Percentiles rank a stretch among this genome's conserved stretches.
phyloP scores from a whole-genome alignment of 2,888 invertebrate species.

The Lepidochrysops patricia region DNA sequence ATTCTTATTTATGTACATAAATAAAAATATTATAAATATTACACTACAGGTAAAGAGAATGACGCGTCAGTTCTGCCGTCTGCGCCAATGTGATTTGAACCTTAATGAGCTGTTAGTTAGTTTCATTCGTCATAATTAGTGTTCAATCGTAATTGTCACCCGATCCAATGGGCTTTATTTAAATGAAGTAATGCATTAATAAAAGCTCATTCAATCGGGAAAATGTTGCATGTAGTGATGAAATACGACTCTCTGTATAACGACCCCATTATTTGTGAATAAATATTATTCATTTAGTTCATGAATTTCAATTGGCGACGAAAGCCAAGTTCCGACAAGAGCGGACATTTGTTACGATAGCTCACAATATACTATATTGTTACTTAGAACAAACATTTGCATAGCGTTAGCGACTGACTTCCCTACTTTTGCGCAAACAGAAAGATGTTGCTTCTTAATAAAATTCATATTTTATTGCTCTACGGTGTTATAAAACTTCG shows the following conservation, averaged over 20 bases:
- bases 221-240: not conserved
- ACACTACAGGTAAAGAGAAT: too few species aligned
- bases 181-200: not conserved
- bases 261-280: not conserved
- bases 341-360: not conserved
- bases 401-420: not conserved
- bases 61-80: too few species aligned
- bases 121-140: not conserved
- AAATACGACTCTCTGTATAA: not conserved
- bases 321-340: not conserved
- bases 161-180: not conserved
- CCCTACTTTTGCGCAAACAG: not conserved
- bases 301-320: not conserved
- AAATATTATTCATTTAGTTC: not conserved
- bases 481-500: too few species aligned
- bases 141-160: not conserved
- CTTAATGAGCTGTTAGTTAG: not conserved
- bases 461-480: too few species aligned
- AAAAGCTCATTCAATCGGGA: not conserved
- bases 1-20: too few species aligned
- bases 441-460: too few species aligned
- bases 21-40: too few species aligned
- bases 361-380: not conserved
- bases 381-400: not conserved
- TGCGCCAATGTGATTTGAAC: too few species aligned